Percentiles rank a stretch among this genome's conserved stretches.
These are phyloP conservation scores for Panzeria rudis DNA, from an alignment of 2,888 invertebrate genomes.

Conservation along the genomic window DNA sequence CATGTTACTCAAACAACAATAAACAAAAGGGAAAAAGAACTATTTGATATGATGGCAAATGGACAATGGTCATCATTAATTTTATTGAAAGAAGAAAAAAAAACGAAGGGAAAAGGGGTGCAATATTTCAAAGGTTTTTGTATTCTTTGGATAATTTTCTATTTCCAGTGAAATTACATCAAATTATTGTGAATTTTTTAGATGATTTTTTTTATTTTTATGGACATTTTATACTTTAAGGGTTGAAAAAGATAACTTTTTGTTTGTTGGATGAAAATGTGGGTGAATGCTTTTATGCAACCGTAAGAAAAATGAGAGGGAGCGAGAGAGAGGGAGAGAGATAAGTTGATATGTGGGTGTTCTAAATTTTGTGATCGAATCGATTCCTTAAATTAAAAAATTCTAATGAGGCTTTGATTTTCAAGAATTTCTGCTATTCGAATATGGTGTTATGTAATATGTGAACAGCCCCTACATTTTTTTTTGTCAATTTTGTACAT, in stretches of 20 bases:
- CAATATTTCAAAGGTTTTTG: constrained; percentile 53
- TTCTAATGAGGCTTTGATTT: too few species aligned
- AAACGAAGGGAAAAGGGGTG: constrained; percentile 43
- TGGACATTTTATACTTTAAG: constrained; percentile 23
- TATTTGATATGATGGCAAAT: constrained; percentile 47
- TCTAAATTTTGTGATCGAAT: not conserved
- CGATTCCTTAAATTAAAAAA: too few species aligned
- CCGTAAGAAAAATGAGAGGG: not conserved
- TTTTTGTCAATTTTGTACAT: too few species aligned
- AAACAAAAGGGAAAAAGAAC: not conserved
- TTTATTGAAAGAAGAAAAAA: constrained; percentile 34
- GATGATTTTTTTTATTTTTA: constrained; percentile 3
- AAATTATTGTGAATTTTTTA: constrained; percentile 55
- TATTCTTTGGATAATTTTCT: constrained; percentile 29
- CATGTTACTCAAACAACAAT: constrained; percentile 59
- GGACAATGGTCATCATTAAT: constrained; percentile 73
- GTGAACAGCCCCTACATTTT: too few species aligned
- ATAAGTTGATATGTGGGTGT: not conserved
- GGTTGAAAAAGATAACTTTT: constrained; percentile 23
- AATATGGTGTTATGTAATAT: too few species aligned
- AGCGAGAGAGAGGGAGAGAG: not conserved
- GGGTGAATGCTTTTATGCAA: not conserved
- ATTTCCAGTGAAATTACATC: constrained; percentile 55
- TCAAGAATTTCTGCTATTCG: too few species aligned
- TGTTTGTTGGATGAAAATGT: not conserved